These are phyloP conservation scores for Hyppa rectilinea DNA, from an alignment of 2,888 invertebrate species.

Conservation along the genomic window DNA sequence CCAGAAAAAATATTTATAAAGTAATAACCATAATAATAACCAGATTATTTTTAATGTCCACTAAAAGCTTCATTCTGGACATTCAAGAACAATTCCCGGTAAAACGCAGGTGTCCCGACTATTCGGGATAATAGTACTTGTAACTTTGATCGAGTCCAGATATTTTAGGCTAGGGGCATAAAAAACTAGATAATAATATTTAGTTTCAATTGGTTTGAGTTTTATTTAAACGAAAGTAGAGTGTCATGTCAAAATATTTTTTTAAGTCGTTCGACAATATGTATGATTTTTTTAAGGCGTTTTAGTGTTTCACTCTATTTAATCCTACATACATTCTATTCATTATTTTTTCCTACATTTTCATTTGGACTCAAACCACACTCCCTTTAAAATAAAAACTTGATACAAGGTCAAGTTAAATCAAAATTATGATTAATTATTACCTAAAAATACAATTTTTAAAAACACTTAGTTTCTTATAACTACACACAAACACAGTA, in stretches of 20 bases:
- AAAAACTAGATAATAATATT: too few relatives aligned
- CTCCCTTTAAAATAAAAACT: too few relatives aligned
- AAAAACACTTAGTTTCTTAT: not conserved
- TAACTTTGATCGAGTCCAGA: slow-evolving; percentile 7
- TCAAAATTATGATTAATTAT: too few relatives aligned
- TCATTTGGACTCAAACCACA: not conserved
- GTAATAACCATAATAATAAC: slow-evolving; percentile 49
- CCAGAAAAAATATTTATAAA: slow-evolving; percentile 39
- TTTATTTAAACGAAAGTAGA: too few relatives aligned
- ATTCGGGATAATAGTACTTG: slow-evolving; percentile 25
- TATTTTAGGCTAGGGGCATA: slow-evolving; percentile 22
- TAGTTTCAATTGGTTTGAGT: not conserved
- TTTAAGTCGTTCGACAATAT: too few relatives aligned
- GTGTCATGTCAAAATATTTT: too few relatives aligned
- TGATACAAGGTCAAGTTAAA: too few relatives aligned
- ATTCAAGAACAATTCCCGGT: slow-evolving; percentile 43
- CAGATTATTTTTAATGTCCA: slow-evolving; percentile 53
- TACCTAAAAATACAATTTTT: too few relatives aligned
- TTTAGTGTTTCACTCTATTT: not conserved
- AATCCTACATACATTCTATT: too few relatives aligned
- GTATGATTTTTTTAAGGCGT: too few relatives aligned
- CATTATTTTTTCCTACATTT: not conserved
- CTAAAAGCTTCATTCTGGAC: slow-evolving; percentile 54
- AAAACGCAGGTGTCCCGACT: slow-evolving; percentile 50
- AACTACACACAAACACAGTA: not conserved